phyloP scores from a whole-genome alignment of 2,888 invertebrate genomes.

The Diarsia mendica region DNA sequence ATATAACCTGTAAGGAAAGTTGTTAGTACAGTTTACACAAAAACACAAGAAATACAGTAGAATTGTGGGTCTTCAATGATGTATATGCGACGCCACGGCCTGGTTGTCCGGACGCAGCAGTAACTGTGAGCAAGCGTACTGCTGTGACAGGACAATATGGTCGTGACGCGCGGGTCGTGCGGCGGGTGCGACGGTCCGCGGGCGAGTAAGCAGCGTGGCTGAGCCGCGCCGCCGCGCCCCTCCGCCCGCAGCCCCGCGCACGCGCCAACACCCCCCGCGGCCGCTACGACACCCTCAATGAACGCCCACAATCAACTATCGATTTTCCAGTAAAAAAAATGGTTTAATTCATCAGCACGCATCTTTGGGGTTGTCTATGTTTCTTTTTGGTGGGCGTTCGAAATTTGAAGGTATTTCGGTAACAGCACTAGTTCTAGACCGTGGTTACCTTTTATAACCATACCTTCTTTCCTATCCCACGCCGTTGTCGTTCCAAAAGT shows the following conservation, averaged over 20 bases:
- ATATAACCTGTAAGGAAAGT: slow-evolving; percentile 61
- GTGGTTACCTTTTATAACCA: not conserved
- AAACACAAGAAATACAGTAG: slow-evolving; percentile 36
- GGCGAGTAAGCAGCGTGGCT: slow-evolving; percentile 89
- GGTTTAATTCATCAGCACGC: slow-evolving; percentile 70
- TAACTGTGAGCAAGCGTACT: slow-evolving; percentile 93
- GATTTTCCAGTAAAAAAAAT: slow-evolving; percentile 81
- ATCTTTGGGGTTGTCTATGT: slow-evolving; percentile 64
- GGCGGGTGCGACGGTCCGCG: slow-evolving; percentile 86
- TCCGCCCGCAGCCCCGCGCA: slow-evolving; percentile 86
- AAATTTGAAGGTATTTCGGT: slow-evolving; percentile 20
- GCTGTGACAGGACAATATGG: slow-evolving; percentile 99
- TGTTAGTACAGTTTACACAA: slow-evolving; percentile 55
- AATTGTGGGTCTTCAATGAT: slow-evolving; percentile 49
- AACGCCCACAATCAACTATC: slow-evolving; percentile 86
- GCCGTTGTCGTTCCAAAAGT: not conserved
- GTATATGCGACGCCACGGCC: slow-evolving; percentile 79
- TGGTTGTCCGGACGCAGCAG: slow-evolving; percentile 98
- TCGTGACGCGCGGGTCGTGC: slow-evolving; percentile 89
- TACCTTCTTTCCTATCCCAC: not conserved
- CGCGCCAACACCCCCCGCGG: slow-evolving; percentile 74
- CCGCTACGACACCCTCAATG: slow-evolving; percentile 84
- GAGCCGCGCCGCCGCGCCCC: slow-evolving; percentile 85
- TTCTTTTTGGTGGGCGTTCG: slow-evolving; percentile 46
- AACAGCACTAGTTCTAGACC: not conserved